phyloP scores from a whole-genome alignment of 2,888 invertebrate genomes.

The Agrotis exclamationis region DNA sequence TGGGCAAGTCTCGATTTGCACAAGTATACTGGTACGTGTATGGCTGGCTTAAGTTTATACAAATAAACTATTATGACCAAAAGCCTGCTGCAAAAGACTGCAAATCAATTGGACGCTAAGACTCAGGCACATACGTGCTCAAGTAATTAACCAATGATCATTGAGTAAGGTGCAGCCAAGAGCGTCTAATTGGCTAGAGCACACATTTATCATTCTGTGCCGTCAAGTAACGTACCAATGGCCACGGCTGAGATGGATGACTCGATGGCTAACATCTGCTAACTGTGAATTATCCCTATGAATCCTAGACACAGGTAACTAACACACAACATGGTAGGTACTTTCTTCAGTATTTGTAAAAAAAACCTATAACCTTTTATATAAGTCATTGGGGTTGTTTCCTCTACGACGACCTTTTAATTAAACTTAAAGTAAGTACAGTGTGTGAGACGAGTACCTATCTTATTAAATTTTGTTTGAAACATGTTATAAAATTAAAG shows the following conservation, averaged over 20 bases:
- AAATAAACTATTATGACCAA: no score
- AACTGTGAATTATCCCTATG: not conserved
- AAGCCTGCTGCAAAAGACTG: not conserved
- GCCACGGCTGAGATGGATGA: constrained; percentile 26
- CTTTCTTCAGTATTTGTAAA: not conserved
- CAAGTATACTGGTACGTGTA: no score
- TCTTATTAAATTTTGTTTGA: constrained; percentile 4
- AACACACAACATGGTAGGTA: not conserved
- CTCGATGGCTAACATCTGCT: constrained; percentile 3
- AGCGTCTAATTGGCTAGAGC: constrained; percentile 9
- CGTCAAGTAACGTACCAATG: not conserved
- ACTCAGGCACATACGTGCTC: not conserved
- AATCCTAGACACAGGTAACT: not conserved
- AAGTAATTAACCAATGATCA: constrained; percentile 8
- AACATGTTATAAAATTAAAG: not conserved
- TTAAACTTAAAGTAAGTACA: not conserved
- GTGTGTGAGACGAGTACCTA: not conserved
- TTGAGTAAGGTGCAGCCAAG: not conserved
- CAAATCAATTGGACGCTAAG: not conserved
- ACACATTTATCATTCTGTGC: constrained; percentile 27
- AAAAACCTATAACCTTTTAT: constrained; percentile 8
- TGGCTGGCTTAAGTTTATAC: no score
- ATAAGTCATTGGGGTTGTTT: constrained; percentile 14
- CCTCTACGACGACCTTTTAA: constrained; percentile 17
- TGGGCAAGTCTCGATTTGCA: no score